Evolutionary conservation across 2,888 invertebrate genomes (phyloP).

Genomic region (Nephrotoma appendiculata): DNA sequence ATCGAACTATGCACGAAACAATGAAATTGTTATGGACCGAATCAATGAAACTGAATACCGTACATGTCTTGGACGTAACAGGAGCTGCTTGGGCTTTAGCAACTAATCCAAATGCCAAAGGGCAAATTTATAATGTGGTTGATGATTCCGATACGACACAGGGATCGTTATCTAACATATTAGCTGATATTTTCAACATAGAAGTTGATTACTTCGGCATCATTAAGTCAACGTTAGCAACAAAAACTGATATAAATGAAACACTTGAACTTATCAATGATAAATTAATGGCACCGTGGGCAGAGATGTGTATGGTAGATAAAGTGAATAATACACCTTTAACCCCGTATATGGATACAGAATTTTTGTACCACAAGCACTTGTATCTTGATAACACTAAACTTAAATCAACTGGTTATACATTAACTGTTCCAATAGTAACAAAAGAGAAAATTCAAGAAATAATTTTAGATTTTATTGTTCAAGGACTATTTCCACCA

Average conservation of each 20-base stretch:
- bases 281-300: constrained; percentile 87
- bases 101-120: constrained; percentile 34
- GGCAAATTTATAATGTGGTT: constrained; percentile 65
- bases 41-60: constrained; percentile 70
- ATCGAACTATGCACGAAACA: constrained; percentile 67
- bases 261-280: constrained; percentile 86
- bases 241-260: constrained; percentile 60
- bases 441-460: constrained; percentile 46
- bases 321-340: constrained; percentile 70
- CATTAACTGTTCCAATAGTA: constrained; percentile 43
- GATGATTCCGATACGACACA: constrained; percentile 74
- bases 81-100: constrained; percentile 64
- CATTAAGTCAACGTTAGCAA: constrained; percentile 64
- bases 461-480: constrained; percentile 13
- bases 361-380: constrained; percentile 67
- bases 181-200: constrained; percentile 72
- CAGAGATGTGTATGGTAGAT: constrained; percentile 63
- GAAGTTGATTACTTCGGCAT: constrained; percentile 79
- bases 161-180: constrained; percentile 63
- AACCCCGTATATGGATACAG: constrained; percentile 74
- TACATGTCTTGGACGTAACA: constrained; percentile 75
- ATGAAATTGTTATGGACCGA: constrained; percentile 87
- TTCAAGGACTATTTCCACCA: not conserved
- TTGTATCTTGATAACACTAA: constrained; percentile 58
- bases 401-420: constrained; percentile 44